Base-by-base conservation (phyloP, 2,797 vertebrate species). In the Liasis olivaceus region DNA sequence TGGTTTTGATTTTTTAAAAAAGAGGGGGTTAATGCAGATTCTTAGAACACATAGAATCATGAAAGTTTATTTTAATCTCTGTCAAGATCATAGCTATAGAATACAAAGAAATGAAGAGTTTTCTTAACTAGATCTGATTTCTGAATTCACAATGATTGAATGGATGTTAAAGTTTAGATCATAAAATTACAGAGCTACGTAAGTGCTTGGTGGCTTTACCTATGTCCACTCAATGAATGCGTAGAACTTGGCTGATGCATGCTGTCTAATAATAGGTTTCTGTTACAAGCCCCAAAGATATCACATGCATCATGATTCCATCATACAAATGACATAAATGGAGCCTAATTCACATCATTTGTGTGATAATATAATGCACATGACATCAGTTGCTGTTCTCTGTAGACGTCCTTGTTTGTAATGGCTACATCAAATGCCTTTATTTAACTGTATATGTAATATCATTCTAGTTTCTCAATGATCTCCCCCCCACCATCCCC, bases 1-100 rank as follows among this genome's bases (percentile, higher is more conserved):
- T 77, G 6, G 42, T 42, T 22, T 22, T 94, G 1, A 7, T 47
- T 36, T 56, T 47, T 8, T 2, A 84, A 94, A 95, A 95, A 15
- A 31, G 90, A 0, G 85, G 0, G 13, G 17, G 36, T 15, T 90
- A 94, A 93, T 58, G 2, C 56, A 92, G 51, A 88, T 69, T 87
- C 90, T 47, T 51, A 56, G 59, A 88, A 54, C n/a, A 60, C 56
- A 15, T 66, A 36, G 28, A 22, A 92, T 0, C n/a, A 77, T 9
- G 14, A 88, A 8, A 3, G 7, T 89, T 84, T 85, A 58, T 86
- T 66, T 36, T 88, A 88, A 60, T 1, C 56, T 58, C n/a, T 62
- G 42, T 62, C 26, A 90, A 36, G 17, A 51, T 26, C n/a, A 54
- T 24, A 81, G 42, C 64, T 62, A 87, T 7, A 90, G 4, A 87